Evolutionary conservation across 2,888 invertebrate genomes (phyloP).

Genomic region (Syrphus vitripennis): DNA sequence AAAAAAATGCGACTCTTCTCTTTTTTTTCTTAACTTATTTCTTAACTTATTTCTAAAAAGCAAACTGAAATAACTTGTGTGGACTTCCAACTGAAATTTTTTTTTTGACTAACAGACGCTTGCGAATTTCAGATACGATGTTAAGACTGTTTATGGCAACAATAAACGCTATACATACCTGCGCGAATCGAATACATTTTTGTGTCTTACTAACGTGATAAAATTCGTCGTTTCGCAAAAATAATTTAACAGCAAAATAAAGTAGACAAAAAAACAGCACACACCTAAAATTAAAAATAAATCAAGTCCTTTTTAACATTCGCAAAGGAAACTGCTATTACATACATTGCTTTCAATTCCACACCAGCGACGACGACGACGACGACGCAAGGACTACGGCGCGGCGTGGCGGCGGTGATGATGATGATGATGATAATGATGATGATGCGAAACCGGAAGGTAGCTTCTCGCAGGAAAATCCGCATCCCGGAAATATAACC

Average conservation of each 20-base stretch:
- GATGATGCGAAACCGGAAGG: conserved; percentile 57
- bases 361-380: not conserved
- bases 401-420: not conserved
- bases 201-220: conserved; percentile 62
- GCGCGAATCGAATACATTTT: conserved; percentile 37
- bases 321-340: conserved; percentile 36
- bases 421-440: not conserved
- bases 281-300: conserved; percentile 2
- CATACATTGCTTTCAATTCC: conserved; percentile 5
- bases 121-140: not conserved
- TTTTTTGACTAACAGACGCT: not conserved
- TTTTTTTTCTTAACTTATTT: too few species aligned
- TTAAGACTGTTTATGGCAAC: not conserved
- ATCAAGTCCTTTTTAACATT: conserved; percentile 48
- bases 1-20: too few species aligned
- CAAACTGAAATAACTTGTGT: too few species aligned
- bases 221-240: conserved; percentile 45
- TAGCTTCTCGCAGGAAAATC: conserved; percentile 63
- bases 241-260: not conserved
- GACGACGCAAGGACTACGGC: not conserved
- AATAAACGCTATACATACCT: not conserved
- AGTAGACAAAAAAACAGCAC: not conserved
- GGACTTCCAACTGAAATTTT: too few species aligned
- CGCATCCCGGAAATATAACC: conserved; percentile 63
- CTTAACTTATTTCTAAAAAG: too few species aligned